Evolutionary conservation across 1,140 invertebrate species (phyloP), one percentile per base, ranked within the genome.

Genomic region (Drosophila erecta): DNA sequence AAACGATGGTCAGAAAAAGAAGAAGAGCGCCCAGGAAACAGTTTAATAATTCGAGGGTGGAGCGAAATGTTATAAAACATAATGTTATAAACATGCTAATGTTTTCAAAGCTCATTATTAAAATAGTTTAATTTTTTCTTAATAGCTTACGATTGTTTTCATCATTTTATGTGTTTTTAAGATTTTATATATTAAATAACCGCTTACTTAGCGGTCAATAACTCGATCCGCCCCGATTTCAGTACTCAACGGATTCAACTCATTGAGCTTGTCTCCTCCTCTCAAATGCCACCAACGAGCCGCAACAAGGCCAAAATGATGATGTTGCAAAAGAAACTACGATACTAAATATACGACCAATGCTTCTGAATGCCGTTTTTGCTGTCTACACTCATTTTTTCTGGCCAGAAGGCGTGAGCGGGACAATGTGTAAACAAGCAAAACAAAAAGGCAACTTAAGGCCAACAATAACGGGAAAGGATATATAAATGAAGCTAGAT

Each of bases 281-380:
- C 47, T 37, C 35, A 40, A 64, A 57, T 15, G 12, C 33, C 57
- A 40, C 38, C 54, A 46, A 2, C 33, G 54, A 66, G 62, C 66
- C 73, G 56, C 73, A 61, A 62, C 44, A 33, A 60, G 71, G 60
- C 66, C 79, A 55, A 86, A 86, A 86, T 78, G 81, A 86, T 86
- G 83, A 86, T 87, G 79, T 86, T 67, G 81, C 81, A 86, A 85
- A 86, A 81, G 75, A 62, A 87, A 86, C 81, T 86, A 81, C 76
- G 65, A 78, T 83, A 85, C 81, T 85, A 81, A 86, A 86, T 85
- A 86, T 84, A 81, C 81, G 73, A 74, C 60, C 65, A 78, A 53
- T 27, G 71, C 72, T 53, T 65, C 57, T 49, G 74, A 79, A 65
- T 86, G 83, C 79, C 84, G 81, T 87, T 86, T 70, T 76, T 78